Evolutionary conservation across 1,140 invertebrate genomes (phyloP).

Genomic region (Pteromalus puparum): DNA sequence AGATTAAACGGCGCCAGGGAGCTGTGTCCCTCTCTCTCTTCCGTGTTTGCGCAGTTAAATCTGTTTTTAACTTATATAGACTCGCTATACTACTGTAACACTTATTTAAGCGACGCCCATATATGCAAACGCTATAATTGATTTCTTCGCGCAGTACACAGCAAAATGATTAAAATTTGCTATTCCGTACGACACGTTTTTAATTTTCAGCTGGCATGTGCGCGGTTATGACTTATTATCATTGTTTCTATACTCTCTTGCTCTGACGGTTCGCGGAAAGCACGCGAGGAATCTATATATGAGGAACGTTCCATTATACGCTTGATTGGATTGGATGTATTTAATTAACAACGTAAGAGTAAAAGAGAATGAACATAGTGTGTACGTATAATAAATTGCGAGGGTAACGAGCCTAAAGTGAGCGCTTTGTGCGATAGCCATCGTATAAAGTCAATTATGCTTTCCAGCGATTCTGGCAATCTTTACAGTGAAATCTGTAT

Average conservation of each 20-base stretch:
- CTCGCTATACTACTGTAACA: neutral
- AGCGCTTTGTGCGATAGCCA: neutral
- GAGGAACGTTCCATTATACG: too few species aligned
- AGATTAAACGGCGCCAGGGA: slow-evolving; percentile 22
- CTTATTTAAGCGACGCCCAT: too few species aligned
- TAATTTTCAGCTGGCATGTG: neutral
- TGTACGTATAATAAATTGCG: neutral
- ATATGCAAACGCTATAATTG: neutral
- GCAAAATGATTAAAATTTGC: too few species aligned
- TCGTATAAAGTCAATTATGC: slow-evolving; percentile 7
- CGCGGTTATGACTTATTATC: neutral
- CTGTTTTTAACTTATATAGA: neutral
- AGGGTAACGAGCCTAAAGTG: slow-evolving; percentile 16
- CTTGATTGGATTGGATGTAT: neutral
- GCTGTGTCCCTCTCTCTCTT: neutral
- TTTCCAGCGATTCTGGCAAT: slow-evolving; percentile 20
- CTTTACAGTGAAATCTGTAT: slow-evolving; percentile 27
- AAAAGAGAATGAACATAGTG: neutral
- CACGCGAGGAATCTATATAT: too few species aligned
- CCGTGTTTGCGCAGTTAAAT: neutral
- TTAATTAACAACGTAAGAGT: neutral
- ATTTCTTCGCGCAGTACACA: too few species aligned
- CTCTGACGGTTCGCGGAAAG: too few species aligned
- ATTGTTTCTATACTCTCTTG: neutral
- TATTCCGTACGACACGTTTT: neutral